Evolutionary conservation across 1,140 invertebrate genomes (phyloP).

Genomic region (Hycleus cichorii): DNA sequence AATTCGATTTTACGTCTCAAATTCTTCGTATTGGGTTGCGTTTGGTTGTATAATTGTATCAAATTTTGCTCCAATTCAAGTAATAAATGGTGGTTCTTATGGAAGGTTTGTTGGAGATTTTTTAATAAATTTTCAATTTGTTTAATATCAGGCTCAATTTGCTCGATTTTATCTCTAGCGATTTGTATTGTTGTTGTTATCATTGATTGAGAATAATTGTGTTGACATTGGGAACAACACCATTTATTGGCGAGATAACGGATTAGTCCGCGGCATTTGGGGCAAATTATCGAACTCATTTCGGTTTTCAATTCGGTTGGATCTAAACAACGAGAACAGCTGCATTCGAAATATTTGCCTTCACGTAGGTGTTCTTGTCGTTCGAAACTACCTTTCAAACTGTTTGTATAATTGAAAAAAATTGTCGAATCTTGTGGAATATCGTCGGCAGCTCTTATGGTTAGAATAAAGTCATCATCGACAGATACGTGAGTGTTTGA

Average conservation of each 20-base stretch:
- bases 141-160: conserved; percentile 43
- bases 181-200: conserved; percentile 55
- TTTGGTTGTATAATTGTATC: conserved; percentile 61
- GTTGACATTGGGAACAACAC: not conserved
- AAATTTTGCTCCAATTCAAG: conserved; percentile 72
- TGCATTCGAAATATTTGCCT: conserved; percentile 75
- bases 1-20: conserved; percentile 57
- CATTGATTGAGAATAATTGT: conserved; percentile 16
- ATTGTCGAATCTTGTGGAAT: conserved; percentile 65
- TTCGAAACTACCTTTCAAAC: conserved; percentile 72
- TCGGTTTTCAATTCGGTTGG: conserved; percentile 70
- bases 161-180: conserved; percentile 36
- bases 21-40: conserved; percentile 45
- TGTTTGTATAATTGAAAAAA: conserved; percentile 77
- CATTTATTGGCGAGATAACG: not conserved
- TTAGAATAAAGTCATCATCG: conserved; percentile 33
- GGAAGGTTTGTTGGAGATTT: conserved; percentile 59
- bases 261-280: not conserved
- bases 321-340: conserved; percentile 65
- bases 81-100: conserved; percentile 74
- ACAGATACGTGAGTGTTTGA: conserved; percentile 67
- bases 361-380: conserved; percentile 68
- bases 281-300: conserved; percentile 64
- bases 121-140: conserved; percentile 55
- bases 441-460: conserved; percentile 52